Base-by-base conservation (phyloP, 2,888 invertebrate species). In the Pteria penguin region DNA sequence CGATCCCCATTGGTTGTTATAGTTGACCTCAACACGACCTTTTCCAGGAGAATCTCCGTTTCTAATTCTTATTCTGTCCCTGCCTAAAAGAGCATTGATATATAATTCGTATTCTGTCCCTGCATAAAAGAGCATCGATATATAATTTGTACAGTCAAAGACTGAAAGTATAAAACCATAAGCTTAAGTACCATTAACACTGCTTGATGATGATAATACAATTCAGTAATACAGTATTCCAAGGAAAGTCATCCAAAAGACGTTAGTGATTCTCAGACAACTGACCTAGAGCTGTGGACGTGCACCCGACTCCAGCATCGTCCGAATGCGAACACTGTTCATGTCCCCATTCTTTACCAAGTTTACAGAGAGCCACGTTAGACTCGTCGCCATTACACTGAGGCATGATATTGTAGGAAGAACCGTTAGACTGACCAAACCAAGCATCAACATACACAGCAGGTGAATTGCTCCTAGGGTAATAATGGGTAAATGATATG, bases 1-100 rank as follows among this genome's bases (percentile, higher is more conserved):
- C 27, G 80, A 78, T 11, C 83, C 83, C 86, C 86, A 86, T 4
- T 61, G 54, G 3, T 81, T 82, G 54, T 82, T 78, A 4, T 76
- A 67, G 8, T 68, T 60, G 1, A 86, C 75, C 72, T 83, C 78
- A 2, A 85, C 67, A 32, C 82, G 62, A 4, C 84, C 84, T 24
- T 60, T 76, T 77, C 82, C 81, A n/a, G 80, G 77, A 4, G 71
- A 76, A 0, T 78, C 79, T 1, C 84, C 84, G 55, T 81, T 78
- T 22, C 68, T 76, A 11, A 84, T 70, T 2, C 82, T 76, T 0
- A 80, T 66, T 27, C 27, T 29, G 14, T 55, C 26, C 5, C 31
- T 36, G 26, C 71, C 71, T 71, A 14, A 27, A 5, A 24, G 8
- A 61, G 27, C 1, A 61, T 27, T 27, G 22, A 8, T 57, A 57